These are phyloP conservation scores for Nannoperca australis DNA, from an alignment of 2,797 vertebrate species.

Conservation along the genomic window DNA sequence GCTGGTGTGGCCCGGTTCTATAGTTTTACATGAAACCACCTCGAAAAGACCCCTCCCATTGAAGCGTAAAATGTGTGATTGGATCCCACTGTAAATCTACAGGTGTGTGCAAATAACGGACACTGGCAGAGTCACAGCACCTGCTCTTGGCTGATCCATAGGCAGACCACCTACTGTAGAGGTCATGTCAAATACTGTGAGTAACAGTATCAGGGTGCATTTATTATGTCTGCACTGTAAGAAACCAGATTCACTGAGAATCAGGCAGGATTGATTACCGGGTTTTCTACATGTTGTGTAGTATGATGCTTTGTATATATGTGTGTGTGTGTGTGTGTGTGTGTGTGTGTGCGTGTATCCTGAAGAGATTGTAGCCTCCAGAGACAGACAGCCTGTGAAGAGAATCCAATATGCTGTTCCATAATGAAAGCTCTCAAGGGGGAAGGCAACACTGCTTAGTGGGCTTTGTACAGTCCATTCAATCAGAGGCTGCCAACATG, in stretches of 20 bases:
- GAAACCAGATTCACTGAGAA: slow-evolving; percentile 42
- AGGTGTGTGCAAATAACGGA: slow-evolving; percentile 3
- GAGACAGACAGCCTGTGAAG: slow-evolving; percentile 70
- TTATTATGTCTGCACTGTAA: slow-evolving; percentile 15
- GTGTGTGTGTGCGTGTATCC: slow-evolving; percentile 43
- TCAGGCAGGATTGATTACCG: slow-evolving; percentile 33
- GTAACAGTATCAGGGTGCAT: slow-evolving; percentile 12
- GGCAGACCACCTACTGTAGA: slow-evolving; percentile 1
- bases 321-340: slow-evolving; percentile 17
- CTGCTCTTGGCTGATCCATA: neutral
- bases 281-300: slow-evolving; percentile 40
- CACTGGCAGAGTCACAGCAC: neutral
- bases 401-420: slow-evolving; percentile 82
- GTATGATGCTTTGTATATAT: slow-evolving; percentile 23
- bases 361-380: slow-evolving; percentile 55
- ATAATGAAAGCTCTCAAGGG: slow-evolving; percentile 84
- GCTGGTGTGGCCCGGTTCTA: neutral
- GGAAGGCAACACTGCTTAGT: slow-evolving; percentile 79
- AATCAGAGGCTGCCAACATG: slow-evolving; percentile 78
- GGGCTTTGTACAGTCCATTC: slow-evolving; percentile 82
- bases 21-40: neutral
- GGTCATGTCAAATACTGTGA: slow-evolving; percentile 13
- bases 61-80: neutral
- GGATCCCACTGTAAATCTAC: neutral
- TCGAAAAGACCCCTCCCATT: neutral